These are phyloP conservation scores for Clistopyga incitator DNA, from an alignment of 2,888 invertebrate genomes.

Conservation along the genomic window DNA sequence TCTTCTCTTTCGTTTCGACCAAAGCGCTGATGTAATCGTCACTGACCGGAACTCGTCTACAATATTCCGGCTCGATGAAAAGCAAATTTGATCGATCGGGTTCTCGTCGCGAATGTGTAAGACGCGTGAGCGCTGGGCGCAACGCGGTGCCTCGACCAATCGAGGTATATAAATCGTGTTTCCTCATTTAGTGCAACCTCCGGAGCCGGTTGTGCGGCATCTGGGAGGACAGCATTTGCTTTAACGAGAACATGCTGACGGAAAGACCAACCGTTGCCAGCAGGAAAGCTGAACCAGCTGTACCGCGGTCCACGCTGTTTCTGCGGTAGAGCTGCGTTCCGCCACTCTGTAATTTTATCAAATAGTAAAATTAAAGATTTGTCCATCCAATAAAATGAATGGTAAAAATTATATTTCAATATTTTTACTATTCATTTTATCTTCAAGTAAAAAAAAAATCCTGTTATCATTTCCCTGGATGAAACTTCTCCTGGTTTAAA, in stretches of 20 bases:
- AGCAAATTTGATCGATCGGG: not conserved
- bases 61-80: slow-evolving; percentile 17
- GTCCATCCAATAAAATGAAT: not conserved
- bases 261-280: slow-evolving; percentile 80
- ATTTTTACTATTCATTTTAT: no score
- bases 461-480: no score
- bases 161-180: slow-evolving; percentile 31
- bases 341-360: slow-evolving; percentile 69
- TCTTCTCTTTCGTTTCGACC: not conserved
- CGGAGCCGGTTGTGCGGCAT: slow-evolving; percentile 72
- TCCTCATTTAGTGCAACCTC: slow-evolving; percentile 60
- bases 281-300: slow-evolving; percentile 76
- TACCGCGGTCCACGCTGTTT: slow-evolving; percentile 73
- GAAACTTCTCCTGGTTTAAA: no score
- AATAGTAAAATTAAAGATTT: slow-evolving; percentile 14
- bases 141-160: slow-evolving; percentile 59
- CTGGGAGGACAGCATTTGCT: slow-evolving; percentile 78
- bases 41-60: slow-evolving; percentile 6
- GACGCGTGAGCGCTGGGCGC: slow-evolving; percentile 27
- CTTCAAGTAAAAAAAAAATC: no score
- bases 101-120: slow-evolving; percentile 16
- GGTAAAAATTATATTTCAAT: no score
- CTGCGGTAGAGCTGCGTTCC: slow-evolving; percentile 72
- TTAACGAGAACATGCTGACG: slow-evolving; percentile 80
- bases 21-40: not conserved